Percentiles rank a stretch among this genome's conserved stretches.
phyloP scores from a whole-genome alignment of 2,888 invertebrate genomes.

The Hypselothyrea guttata region DNA sequence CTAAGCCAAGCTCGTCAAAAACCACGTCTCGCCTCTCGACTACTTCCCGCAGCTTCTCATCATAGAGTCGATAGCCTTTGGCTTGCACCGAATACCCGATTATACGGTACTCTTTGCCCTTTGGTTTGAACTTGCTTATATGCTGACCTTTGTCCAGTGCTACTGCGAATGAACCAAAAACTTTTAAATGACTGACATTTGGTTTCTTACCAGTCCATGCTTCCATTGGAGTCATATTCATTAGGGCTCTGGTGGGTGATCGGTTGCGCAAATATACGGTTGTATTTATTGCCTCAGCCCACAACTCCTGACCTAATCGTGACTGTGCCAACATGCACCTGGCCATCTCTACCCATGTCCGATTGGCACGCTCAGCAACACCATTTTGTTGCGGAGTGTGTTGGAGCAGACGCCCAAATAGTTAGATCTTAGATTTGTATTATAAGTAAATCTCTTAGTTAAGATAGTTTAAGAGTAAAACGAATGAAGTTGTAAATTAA shows the following conservation, averaged over 20 bases:
- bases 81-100: conserved; percentile 1
- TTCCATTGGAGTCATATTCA: conserved; percentile 4
- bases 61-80: conserved; percentile 5
- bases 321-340: conserved; percentile 1
- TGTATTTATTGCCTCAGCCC: conserved; percentile 2
- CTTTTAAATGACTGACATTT: conserved; percentile 3
- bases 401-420: too few relatives aligned
- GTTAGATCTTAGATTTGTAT: too few relatives aligned
- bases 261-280: conserved; percentile 4
- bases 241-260: neutral
- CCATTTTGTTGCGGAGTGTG: conserved; percentile 6
- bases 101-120: conserved; percentile 6
- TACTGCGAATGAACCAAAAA: conserved; percentile 5
- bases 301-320: neutral
- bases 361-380: conserved; percentile 4
- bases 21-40: conserved; percentile 2
- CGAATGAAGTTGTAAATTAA: too few relatives aligned
- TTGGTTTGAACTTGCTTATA: neutral
- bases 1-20: neutral
- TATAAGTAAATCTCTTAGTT: too few relatives aligned
- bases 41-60: neutral
- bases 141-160: neutral
- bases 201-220: conserved; percentile 9
- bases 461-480: too few relatives aligned
- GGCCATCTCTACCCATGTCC: conserved; percentile 12